phyloP scores from a whole-genome alignment of 2,113 vertebrate genomes.

The Mustela nigripes region DNA sequence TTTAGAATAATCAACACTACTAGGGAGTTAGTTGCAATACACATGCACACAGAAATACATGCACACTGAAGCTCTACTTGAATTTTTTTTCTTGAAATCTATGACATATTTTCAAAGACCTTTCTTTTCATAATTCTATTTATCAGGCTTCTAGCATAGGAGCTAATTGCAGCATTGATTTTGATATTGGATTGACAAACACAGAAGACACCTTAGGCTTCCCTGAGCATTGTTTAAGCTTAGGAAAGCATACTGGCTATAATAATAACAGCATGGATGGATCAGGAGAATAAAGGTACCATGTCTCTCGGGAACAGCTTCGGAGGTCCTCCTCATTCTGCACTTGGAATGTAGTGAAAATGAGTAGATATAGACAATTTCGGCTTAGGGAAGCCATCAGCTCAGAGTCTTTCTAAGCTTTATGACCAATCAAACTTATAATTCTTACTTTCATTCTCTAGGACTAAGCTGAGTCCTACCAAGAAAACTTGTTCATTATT shows the following conservation, averaged over 20 bases:
- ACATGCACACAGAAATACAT: neutral
- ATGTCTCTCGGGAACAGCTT: neutral
- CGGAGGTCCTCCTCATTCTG: neutral
- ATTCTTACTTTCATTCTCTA: neutral
- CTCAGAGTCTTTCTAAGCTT: neutral
- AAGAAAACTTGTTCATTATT: neutral
- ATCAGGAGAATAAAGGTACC: neutral
- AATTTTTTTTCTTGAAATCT: constrained; percentile 2
- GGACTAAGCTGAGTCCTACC: neutral
- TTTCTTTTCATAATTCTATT: neutral
- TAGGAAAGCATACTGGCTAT: neutral
- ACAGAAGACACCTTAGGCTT: neutral
- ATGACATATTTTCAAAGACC: neutral
- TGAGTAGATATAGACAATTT: neutral
- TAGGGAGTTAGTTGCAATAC: neutral
- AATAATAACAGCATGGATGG: neutral
- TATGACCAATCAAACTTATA: neutral
- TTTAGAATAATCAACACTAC: neutral
- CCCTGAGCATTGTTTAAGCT: neutral
- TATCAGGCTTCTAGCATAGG: neutral
- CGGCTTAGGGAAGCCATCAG: neutral
- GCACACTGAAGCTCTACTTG: neutral
- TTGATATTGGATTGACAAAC: constrained; percentile 1
- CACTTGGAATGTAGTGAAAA: neutral
- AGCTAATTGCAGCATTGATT: neutral